Percentiles rank a stretch among this genome's conserved stretches.
Conservation (phyloP, 2,797 vertebrate species). For the Clarias fuscus region DNA sequence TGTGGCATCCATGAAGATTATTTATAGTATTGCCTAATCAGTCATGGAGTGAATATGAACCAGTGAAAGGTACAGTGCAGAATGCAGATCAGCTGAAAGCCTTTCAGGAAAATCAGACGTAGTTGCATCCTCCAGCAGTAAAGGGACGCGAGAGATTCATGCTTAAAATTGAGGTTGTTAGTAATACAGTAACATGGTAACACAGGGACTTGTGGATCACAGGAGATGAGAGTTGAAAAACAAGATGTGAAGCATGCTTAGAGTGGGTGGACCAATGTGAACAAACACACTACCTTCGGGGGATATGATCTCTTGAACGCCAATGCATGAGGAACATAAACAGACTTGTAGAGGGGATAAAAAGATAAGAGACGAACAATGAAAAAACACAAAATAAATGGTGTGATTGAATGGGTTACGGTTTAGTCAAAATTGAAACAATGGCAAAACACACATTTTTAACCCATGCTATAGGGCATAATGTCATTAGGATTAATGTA, state of each 20-base stretch:
- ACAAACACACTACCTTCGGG: conserved; percentile 93
- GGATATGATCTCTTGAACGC: conserved; percentile 96
- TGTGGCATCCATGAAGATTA: conserved; percentile 19
- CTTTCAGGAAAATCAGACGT: conserved; percentile 50
- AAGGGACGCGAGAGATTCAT: conserved; percentile 62
- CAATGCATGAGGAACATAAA: conserved; percentile 97
- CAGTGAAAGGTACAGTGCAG: conserved; percentile 50
- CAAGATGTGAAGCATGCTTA: conserved; percentile 75
- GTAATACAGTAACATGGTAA: conserved; percentile 72
- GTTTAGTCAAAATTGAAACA: conserved; percentile 64
- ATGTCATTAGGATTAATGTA: conserved; percentile 37
- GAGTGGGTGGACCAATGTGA: conserved; percentile 66
- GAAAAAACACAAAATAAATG: conserved; percentile 81
- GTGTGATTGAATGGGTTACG: conserved; percentile 79
- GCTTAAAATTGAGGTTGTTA: conserved; percentile 74
- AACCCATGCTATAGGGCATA: conserved; percentile 17
- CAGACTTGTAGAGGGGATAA: conserved; percentile 83
- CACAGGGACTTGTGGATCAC: conserved; percentile 48
- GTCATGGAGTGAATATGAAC: conserved; percentile 56
- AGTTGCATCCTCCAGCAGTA: conserved; percentile 62
- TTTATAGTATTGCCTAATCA: conserved; percentile 23
- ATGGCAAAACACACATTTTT: background rate
- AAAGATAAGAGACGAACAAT: conserved; percentile 69
- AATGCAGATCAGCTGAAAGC: conserved; percentile 55
- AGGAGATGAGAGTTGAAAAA: conserved; percentile 68